Conservation (phyloP, 1,140 invertebrate species). For the Laupala kohalensis region DNA sequence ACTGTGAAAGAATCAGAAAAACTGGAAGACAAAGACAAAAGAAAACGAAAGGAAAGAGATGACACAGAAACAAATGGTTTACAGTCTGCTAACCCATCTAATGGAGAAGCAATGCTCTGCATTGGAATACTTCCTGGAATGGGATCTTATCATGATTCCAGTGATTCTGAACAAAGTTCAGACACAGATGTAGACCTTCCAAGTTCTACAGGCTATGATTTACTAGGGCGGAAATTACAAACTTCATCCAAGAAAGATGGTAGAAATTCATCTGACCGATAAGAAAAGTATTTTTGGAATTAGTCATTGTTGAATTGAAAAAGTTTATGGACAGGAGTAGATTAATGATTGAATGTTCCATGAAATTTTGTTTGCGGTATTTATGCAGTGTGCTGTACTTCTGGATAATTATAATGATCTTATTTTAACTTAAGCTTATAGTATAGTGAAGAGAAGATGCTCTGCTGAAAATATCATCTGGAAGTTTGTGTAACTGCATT, state of each 20-base stretch:
- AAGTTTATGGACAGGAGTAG: too few relatives aligned
- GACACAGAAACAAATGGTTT: conserved; percentile 30
- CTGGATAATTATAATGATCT: too few relatives aligned
- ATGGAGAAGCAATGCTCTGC: conserved; percentile 37
- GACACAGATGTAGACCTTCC: conserved; percentile 40
- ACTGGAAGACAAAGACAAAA: background rate
- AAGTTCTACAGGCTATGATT: conserved; percentile 31
- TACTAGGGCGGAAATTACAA: conserved; percentile 36
- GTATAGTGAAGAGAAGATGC: too few relatives aligned
- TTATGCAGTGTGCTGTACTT: too few relatives aligned
- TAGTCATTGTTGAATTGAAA: too few relatives aligned
- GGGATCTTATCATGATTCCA: conserved; percentile 56
- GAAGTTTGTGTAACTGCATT: too few relatives aligned
- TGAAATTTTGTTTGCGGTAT: too few relatives aligned
- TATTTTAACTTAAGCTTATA: too few relatives aligned
- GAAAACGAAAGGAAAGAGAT: conserved; percentile 29
- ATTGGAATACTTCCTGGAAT: conserved; percentile 65
- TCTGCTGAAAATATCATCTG: too few relatives aligned
- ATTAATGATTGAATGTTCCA: too few relatives aligned
- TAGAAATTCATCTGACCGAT: too few relatives aligned
- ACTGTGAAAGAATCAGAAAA: background rate
- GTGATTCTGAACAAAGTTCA: conserved; percentile 47
- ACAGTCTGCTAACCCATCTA: background rate
- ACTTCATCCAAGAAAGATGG: background rate
- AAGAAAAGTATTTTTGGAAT: too few relatives aligned